Evolutionary conservation across 2,888 invertebrate genomes (phyloP).

Genomic region (Cyclophora punctaria): DNA sequence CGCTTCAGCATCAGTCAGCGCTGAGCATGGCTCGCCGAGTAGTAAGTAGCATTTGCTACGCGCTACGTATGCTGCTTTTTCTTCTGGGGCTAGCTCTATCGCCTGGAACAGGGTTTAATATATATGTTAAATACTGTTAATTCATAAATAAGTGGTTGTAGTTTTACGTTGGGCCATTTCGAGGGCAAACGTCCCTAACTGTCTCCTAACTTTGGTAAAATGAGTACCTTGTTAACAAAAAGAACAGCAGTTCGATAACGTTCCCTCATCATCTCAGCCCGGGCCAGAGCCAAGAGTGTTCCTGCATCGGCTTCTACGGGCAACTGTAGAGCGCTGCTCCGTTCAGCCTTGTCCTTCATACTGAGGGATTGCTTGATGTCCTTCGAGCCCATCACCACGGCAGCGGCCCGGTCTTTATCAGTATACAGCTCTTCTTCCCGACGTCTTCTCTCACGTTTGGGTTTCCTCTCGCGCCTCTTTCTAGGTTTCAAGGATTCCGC

Average conservation of each 20-base stretch:
- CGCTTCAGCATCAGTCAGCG: constrained; percentile 88
- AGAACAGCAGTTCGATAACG: constrained; percentile 81
- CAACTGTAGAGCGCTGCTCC: constrained; percentile 80
- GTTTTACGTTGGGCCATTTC: no score
- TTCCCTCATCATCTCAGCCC: constrained; percentile 84
- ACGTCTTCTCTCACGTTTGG: constrained; percentile 52
- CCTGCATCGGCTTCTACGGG: constrained; percentile 87
- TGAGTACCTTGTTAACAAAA: constrained; percentile 85
- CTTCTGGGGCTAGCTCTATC: constrained; percentile 87
- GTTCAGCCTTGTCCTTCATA: constrained; percentile 85
- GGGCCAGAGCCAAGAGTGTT: constrained; percentile 83
- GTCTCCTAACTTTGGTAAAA: not conserved
- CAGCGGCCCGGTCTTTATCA: constrained; percentile 93
- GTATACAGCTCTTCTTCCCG: constrained; percentile 86
- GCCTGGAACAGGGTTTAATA: constrained; percentile 77
- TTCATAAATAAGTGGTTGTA: not conserved
- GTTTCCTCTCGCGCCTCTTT: constrained; percentile 48
- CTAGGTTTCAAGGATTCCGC: constrained; percentile 53
- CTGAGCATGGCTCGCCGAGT: constrained; percentile 88
- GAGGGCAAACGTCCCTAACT: not conserved
- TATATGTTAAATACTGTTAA: not conserved
- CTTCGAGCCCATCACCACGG: constrained; percentile 88
- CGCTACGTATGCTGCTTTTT: constrained; percentile 90
- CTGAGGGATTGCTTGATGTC: constrained; percentile 91
- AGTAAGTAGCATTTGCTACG: constrained; percentile 92